These are phyloP conservation scores for Echiichthys vipera DNA, from an alignment of 2,797 vertebrate genomes.

Conservation along the genomic window DNA sequence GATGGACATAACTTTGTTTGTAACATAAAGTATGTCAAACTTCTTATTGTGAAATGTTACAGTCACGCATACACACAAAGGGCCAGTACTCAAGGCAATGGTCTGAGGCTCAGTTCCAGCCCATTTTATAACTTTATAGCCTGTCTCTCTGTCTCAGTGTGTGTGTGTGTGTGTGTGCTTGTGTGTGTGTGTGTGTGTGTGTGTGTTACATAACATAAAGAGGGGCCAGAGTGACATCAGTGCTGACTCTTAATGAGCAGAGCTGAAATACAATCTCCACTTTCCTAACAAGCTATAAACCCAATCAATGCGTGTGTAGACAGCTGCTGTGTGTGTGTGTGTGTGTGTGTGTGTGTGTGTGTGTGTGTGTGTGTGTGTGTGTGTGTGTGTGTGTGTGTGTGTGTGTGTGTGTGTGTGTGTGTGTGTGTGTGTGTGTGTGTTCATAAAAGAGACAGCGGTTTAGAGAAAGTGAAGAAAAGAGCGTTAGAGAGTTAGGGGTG, in stretches of 20 bases:
- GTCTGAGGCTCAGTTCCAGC: conserved; percentile 26
- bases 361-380: conserved; percentile 9
- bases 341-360: conserved; percentile 11
- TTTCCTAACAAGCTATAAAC: conserved; percentile 61
- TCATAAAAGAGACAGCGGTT: background rate
- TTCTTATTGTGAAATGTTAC: conserved; percentile 4
- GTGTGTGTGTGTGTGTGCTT: conserved; percentile 1
- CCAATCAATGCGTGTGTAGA: conserved; percentile 49
- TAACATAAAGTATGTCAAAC: background rate
- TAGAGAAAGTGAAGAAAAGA: conserved; percentile 29
- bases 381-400: conserved; percentile 10
- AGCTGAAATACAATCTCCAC: conserved; percentile 62
- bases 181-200: conserved; percentile 8
- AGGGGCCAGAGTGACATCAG: conserved; percentile 66
- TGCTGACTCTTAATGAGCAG: conserved; percentile 57
- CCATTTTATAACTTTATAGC: conserved; percentile 44
- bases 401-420: conserved; percentile 7
- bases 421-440: conserved; percentile 12
- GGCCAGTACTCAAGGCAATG: conserved; percentile 15
- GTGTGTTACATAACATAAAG: conserved; percentile 56
- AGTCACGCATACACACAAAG: background rate
- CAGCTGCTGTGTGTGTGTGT: conserved; percentile 41
- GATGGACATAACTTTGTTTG: background rate
- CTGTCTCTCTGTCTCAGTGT: conserved; percentile 7
- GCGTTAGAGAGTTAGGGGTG: background rate